Evolutionary conservation across 2,797 vertebrate species (phyloP).

Genomic region (Denticeps clupeoides): DNA sequence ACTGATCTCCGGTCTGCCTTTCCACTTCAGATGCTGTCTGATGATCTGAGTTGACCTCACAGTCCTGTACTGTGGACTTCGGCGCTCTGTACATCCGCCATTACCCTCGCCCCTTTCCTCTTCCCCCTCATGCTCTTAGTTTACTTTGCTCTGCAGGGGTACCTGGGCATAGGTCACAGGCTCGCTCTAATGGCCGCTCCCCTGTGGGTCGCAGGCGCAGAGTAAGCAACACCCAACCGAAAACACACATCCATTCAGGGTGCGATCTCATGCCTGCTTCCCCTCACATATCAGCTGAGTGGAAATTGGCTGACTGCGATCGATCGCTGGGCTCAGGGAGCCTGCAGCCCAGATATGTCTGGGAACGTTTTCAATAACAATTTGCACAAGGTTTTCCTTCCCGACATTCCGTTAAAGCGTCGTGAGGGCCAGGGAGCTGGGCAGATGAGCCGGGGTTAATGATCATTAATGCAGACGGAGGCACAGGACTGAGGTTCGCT

Average conservation of each 20-base stretch:
- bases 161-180: background rate
- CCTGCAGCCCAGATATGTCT: conserved; percentile 7
- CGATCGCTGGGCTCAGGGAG: conserved; percentile 10
- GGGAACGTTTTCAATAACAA: conserved; percentile 18
- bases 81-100: too few relatives aligned
- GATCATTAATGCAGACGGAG: background rate
- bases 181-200: conserved; percentile 5
- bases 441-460: background rate
- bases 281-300: background rate
- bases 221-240: background rate
- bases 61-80: too few relatives aligned
- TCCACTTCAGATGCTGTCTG: background rate
- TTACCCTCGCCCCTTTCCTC: conserved; percentile 11
- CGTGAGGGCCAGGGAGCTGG: background rate
- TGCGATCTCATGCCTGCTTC: background rate
- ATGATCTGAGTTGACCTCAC: conserved; percentile 12
- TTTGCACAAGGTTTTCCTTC: conserved; percentile 11
- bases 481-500: too few relatives aligned
- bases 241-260: background rate
- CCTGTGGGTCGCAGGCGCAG: conserved; percentile 9
- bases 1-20: too few relatives aligned
- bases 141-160: background rate
- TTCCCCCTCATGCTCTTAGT: background rate
- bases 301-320: conserved; percentile 12
- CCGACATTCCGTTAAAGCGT: background rate